Evolutionary conservation across 2,888 invertebrate genomes (phyloP), one percentile per base, ranked within the genome.

Genomic region (Diaphora mendica): DNA sequence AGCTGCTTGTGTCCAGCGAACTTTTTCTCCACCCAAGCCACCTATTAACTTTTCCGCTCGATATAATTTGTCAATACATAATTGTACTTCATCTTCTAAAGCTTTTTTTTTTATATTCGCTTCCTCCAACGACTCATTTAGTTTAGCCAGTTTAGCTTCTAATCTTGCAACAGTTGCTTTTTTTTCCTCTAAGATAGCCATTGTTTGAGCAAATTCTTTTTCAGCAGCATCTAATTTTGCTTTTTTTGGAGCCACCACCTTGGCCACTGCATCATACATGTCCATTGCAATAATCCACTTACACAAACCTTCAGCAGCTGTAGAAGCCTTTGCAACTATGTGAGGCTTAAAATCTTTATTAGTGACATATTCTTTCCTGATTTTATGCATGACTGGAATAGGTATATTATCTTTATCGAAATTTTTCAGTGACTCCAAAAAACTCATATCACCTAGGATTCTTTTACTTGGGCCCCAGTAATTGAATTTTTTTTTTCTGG

Each of bases 211-310:
- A 88, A 98, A 98, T 87, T 98, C 98, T 83, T 96, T 96, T 93
- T 99, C 98, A 0, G 98, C 98, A 71, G 96, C 96, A 77, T 96
- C 96, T 74, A 99, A 93, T 90, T 98, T 98, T 13, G 97, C 97
- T 89, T 98, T 98, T 92, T 99, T 99, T 0, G 98, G 98, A 20
- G 97, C 98, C 15, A 98, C 98, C 66, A 97, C 96, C 93, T 98
- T 98, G 68, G 97, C 97, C 3, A 98, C 98, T 68, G 97, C 97
- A 89, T 99, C 98, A 89, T 99, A 99, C 93, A 98, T 97, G 87
- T 98, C 98, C 97, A 99, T 97, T 1, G 98, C 98, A 80, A 98
- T 96, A 70, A 99, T 98, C 99, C 99, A 99, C 89, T 98, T 97
- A 90, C 98, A 98, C 64, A 98, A 95, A 71, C 99, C 99, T 94